Evolutionary conservation across 2,888 invertebrate genomes (phyloP).

Genomic region (Branchipolynoe longqiensis): DNA sequence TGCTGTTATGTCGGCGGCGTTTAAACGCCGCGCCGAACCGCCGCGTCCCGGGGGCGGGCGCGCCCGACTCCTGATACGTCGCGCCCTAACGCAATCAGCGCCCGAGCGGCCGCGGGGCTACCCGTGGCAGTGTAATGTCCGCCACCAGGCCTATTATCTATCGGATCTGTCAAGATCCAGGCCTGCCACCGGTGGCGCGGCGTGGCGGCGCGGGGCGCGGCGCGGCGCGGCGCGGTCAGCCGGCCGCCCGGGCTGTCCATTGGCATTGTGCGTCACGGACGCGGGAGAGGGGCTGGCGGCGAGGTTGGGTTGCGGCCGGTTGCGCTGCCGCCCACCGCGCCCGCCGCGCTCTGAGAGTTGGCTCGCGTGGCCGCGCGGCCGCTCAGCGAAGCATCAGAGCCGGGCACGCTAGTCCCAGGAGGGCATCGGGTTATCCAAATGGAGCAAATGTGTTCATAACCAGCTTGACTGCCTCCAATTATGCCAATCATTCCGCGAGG

Average conservation of each 20-base stretch:
- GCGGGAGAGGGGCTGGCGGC: background rate
- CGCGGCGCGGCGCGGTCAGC: background rate
- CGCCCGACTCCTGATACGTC: background rate
- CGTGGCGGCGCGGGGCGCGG: background rate
- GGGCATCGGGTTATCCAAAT: conserved; percentile 56
- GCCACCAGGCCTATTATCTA: conserved; percentile 48
- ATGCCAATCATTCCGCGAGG: conserved; percentile 51
- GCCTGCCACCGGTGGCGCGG: background rate
- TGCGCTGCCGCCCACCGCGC: background rate
- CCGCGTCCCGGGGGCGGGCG: background rate
- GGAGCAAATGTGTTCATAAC: conserved; percentile 56
- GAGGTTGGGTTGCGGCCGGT: background rate
- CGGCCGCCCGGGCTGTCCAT: background rate
- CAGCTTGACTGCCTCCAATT: conserved; percentile 55
- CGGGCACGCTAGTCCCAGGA: conserved; percentile 32
- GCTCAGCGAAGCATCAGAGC: conserved; percentile 26
- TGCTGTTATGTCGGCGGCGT: conserved; percentile 48
- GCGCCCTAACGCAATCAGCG: conserved; percentile 34
- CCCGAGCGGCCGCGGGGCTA: background rate
- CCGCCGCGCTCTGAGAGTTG: conserved; percentile 6
- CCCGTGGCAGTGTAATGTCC: conserved; percentile 45
- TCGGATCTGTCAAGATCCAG: conserved; percentile 53
- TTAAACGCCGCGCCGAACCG: conserved; percentile 31
- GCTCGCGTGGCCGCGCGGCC: background rate
- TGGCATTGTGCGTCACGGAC: background rate